Conservation (phyloP, 2,797 vertebrate species). For the Urophycis tenuis region DNA sequence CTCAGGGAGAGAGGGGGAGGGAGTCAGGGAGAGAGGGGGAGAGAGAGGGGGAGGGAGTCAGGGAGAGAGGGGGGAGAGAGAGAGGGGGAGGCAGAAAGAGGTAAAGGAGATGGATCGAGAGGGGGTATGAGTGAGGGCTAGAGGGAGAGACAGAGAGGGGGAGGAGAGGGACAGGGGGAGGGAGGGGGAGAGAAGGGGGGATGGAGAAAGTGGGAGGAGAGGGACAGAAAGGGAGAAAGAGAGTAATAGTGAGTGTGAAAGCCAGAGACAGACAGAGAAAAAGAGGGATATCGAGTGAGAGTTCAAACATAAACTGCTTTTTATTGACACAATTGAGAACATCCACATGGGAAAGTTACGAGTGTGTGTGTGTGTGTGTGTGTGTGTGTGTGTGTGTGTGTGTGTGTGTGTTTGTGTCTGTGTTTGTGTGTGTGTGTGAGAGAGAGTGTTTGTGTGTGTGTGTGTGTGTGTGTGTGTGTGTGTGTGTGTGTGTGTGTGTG, state of each 20-base stretch:
- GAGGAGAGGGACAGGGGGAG: too few species aligned
- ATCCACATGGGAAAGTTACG: slow-evolving; percentile 45
- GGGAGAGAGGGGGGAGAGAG: neutral
- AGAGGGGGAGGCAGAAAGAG: neutral
- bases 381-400: neutral
- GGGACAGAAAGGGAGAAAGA: neutral
- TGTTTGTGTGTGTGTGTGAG: too few species aligned
- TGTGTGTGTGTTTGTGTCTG: too few species aligned
- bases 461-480: too few species aligned
- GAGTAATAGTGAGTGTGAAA: neutral
- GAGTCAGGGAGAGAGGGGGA: neutral
- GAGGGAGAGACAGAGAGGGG: neutral
- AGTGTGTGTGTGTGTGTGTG: slow-evolving; percentile 12
- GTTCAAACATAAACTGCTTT: slow-evolving; percentile 53
- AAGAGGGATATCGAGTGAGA: neutral
- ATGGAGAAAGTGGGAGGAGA: slow-evolving; percentile 2
- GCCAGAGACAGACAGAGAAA: neutral
- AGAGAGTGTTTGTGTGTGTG: too few species aligned
- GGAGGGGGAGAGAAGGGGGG: slow-evolving; percentile 1
- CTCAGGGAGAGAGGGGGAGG: slow-evolving; percentile 21
- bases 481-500: neutral
- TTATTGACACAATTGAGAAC: slow-evolving; percentile 55
- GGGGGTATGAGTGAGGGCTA: too few species aligned
- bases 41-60: slow-evolving; percentile 12
- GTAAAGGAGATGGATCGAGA: neutral